Percentiles rank a stretch among this genome's conserved stretches.
Conservation (phyloP, 2,113 vertebrate genomes). For the Apodemus speciosus region DNA sequence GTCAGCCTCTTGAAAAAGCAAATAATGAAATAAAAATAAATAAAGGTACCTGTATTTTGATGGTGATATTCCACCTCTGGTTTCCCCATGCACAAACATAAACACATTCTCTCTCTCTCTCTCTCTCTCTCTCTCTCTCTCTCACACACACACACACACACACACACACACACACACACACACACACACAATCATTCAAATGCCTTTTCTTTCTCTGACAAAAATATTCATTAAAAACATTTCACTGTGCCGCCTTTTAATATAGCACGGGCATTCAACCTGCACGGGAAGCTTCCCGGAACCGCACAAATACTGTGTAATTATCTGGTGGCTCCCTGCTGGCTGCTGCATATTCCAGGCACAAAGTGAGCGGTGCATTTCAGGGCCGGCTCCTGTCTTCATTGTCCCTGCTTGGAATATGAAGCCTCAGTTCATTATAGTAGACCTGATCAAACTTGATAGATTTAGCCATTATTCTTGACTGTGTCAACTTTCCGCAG, state of each 20-base stretch:
- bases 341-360: conserved; percentile 92
- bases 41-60: conserved; percentile 90
- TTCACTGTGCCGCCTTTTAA: conserved; percentile 93
- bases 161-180: conserved; percentile 75
- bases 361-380: conserved; percentile 91
- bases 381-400: conserved; percentile 90
- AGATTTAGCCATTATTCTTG: conserved; percentile 96
- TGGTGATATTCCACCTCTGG: conserved; percentile 88
- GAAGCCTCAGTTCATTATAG: conserved; percentile 94
- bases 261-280: conserved; percentile 91
- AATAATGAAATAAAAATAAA: conserved; percentile 88
- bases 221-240: conserved; percentile 96
- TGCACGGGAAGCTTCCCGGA: conserved; percentile 91
- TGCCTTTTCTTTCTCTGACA: conserved; percentile 91
- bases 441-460: conserved; percentile 95
- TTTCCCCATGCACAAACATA: conserved; percentile 79
- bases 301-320: conserved; percentile 95
- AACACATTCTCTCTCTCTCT: conserved; percentile 42
- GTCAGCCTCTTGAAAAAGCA: conserved; percentile 82
- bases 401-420: conserved; percentile 93
- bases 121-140: neutral
- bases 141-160: conserved; percentile 67
- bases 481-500: conserved; percentile 91
- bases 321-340: conserved; percentile 93
- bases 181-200: conserved; percentile 89